Conservation (phyloP, 2,113 vertebrate species). For the Gambusia holbrooki region DNA sequence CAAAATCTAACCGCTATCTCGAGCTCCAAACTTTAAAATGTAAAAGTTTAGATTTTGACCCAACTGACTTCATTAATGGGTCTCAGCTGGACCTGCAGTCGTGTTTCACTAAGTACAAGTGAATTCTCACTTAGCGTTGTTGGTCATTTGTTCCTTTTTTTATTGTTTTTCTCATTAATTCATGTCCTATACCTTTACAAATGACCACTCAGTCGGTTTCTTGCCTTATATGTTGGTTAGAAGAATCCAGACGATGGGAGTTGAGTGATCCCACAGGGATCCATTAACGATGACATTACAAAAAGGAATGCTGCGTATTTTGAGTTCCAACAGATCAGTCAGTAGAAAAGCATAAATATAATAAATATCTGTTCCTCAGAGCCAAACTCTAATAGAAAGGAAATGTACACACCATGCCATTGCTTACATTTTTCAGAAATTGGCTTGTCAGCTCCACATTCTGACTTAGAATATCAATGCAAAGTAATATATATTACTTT, state of each 20-base stretch:
- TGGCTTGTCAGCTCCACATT: background rate
- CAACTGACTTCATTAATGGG: conserved; percentile 43
- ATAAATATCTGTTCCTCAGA: conserved; percentile 6
- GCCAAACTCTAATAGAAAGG: conserved; percentile 31
- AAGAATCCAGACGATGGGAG: conserved; percentile 37
- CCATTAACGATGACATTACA: conserved; percentile 57
- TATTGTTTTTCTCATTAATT: conserved; percentile 54
- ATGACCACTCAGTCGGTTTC: conserved; percentile 39
- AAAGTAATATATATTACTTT: background rate
- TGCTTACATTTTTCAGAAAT: conserved; percentile 38
- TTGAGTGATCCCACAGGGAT: conserved; percentile 61
- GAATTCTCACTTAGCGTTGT: conserved; percentile 9
- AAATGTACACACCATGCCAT: conserved; percentile 37
- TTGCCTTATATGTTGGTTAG: conserved; percentile 42
- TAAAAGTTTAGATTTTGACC: conserved; percentile 36
- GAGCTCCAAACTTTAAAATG: conserved; percentile 43
- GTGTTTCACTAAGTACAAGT: conserved; percentile 32
- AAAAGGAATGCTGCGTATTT: conserved; percentile 16
- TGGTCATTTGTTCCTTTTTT: conserved; percentile 29
- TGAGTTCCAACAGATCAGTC: conserved; percentile 16
- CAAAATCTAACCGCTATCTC: conserved; percentile 23
- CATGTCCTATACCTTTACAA: conserved; percentile 34
- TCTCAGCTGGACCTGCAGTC: conserved; percentile 24
- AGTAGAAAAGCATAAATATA: conserved; percentile 4
- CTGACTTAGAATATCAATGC: background rate